These are phyloP conservation scores for Rissa tridactyla DNA, from an alignment of 2,113 vertebrate species.

Conservation along the genomic window DNA sequence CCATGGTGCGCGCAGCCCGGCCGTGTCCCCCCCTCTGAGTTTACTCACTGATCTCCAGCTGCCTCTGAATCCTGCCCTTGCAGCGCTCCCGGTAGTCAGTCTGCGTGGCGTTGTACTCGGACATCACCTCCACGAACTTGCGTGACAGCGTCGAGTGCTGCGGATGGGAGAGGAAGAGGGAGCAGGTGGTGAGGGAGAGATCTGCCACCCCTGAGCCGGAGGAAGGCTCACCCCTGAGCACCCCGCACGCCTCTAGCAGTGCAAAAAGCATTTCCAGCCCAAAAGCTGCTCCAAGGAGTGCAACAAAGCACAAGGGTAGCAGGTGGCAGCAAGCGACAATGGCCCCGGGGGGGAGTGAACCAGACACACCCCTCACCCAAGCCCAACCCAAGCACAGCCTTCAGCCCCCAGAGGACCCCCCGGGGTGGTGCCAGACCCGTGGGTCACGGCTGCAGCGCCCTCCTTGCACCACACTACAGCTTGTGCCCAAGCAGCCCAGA, in stretches of 20 bases:
- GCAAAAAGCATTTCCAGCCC: neutral
- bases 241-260: neutral
- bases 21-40: rapidly evolving
- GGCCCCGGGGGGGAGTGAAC: rapidly evolving
- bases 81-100: constrained; percentile 83
- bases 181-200: neutral
- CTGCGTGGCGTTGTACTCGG: constrained; percentile 82
- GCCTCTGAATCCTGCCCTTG: constrained; percentile 83
- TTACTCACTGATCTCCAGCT: constrained; percentile 84
- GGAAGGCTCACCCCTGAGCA: neutral
- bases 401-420: neutral
- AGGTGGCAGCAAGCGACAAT: neutral
- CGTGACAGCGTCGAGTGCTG: constrained; percentile 83
- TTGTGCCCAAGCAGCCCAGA: neutral
- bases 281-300: neutral
- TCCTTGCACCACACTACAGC: neutral
- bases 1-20: rapidly evolving
- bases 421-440: neutral
- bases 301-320: rapidly evolving
- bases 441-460: neutral
- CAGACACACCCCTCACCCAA: neutral
- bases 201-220: rapidly evolving
- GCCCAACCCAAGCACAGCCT: neutral
- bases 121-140: constrained; percentile 87
- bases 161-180: neutral